Evolutionary conservation across 2,888 invertebrate genomes (phyloP).

Genomic region (Acleris cristana): DNA sequence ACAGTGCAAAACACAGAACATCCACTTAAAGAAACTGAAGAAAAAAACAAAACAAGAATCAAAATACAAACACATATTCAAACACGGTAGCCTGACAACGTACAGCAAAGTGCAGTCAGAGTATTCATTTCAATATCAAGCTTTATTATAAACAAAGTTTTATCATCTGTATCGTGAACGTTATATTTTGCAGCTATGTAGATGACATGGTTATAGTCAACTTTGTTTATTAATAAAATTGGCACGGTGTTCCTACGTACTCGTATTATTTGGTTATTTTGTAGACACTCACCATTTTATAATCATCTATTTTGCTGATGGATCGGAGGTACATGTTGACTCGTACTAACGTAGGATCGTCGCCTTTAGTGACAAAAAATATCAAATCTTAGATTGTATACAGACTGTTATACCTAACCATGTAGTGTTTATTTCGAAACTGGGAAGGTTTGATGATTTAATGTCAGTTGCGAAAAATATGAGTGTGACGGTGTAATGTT

Average conservation of each 20-base stretch:
- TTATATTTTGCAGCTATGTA: background rate
- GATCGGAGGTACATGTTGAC: conserved; percentile 98
- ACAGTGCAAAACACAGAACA: conserved; percentile 45
- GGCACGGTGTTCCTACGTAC: conserved; percentile 40
- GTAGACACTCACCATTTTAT: conserved; percentile 96
- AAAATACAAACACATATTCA: conserved; percentile 63
- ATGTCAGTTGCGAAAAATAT: conserved; percentile 64
- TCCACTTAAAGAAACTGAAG: conserved; percentile 48
- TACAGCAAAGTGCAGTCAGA: conserved; percentile 75
- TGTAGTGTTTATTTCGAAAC: conserved; percentile 22
- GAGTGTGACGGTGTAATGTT: conserved; percentile 32
- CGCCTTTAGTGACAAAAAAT: conserved; percentile 85
- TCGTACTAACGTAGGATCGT: conserved; percentile 93
- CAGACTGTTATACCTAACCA: conserved; percentile 18
- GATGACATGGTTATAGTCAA: conserved; percentile 43
- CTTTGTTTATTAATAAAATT: conserved; percentile 74
- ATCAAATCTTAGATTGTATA: conserved; percentile 42
- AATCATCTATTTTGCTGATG: conserved; percentile 99
- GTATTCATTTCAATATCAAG: conserved; percentile 59
- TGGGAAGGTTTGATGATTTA: conserved; percentile 55
- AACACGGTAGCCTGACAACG: conserved; percentile 65
- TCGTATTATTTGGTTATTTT: conserved; percentile 55
- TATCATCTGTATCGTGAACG: conserved; percentile 2
- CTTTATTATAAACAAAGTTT: conserved; percentile 75
- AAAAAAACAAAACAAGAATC: conserved; percentile 48